Evolutionary conservation across 2,797 vertebrate species (phyloP), one percentile per base, ranked within the genome.

Genomic region (Caiman crocodilus): DNA sequence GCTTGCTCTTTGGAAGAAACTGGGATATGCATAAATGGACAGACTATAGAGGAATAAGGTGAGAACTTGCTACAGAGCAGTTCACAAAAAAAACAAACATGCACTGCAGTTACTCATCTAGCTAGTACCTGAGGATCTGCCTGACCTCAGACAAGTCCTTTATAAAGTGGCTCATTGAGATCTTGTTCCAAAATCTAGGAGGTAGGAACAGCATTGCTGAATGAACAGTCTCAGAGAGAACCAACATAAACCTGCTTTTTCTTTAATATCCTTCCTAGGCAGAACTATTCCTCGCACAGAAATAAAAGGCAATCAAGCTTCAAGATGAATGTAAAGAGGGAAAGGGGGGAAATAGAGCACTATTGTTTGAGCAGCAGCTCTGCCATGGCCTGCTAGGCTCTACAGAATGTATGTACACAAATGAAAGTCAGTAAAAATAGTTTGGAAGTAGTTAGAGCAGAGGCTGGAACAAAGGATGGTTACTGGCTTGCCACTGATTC

Each of bases 121-220:
- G 10, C 30, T 16, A 79, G 23, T 76, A 35, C 35, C 35, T 78
- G 15, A 57, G 82, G 90, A 4, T 79, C 87, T 30, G 23, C 17
- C 35, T 77, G 69, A 56, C 71, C n/a, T 77, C 82, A 73, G 50
- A 59, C 4, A 79, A 82, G 57, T 59, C 63, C 5, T 59, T 59
- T 93, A 87, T 79, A 87, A 82, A 78, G 9, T 0, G 15, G 85
- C 84, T 8, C 42, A 3, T 60, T 84, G 58, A 15, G 80, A 35
- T 85, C 88, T 91, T 94, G n/a, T 64, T 86, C 23, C 32, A 42
- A 42, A 73, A 76, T 75, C 88, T 71, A 87, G 94, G 71, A 84
- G 94, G 87, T 94, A 94, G 85, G 67, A 83, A 65, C 14, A 79
- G 26, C 63, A 90, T 79, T 76, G 58, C 30, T 69, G 69, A 82